A percentile compares a stretch with the other conserved stretches of the same genome.
Evolutionary conservation across 2,888 invertebrate species (phyloP).

Genomic region (Elegia similella): DNA sequence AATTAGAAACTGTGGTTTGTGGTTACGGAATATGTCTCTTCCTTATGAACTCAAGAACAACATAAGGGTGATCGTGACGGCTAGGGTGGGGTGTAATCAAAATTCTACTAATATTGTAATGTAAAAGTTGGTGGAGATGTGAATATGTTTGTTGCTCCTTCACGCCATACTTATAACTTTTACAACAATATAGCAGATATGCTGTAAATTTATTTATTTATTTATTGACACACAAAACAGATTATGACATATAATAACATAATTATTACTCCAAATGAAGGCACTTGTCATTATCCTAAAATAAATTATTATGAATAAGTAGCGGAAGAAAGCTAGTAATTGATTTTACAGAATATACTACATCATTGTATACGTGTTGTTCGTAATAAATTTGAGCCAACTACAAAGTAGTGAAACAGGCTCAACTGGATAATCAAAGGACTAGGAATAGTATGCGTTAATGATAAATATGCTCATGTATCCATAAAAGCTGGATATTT

Average conservation of each 20-base stretch:
- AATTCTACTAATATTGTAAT: neutral
- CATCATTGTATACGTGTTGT: too few relatives aligned
- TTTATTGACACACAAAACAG: too few relatives aligned
- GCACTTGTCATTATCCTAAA: too few relatives aligned
- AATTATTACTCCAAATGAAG: too few relatives aligned
- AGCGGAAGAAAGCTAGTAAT: too few relatives aligned
- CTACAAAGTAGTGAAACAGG: neutral
- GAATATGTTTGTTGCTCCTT: too few relatives aligned
- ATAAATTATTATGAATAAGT: too few relatives aligned
- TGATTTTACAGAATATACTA: too few relatives aligned
- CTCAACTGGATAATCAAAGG: neutral
- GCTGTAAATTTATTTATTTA: too few relatives aligned
- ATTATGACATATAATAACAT: too few relatives aligned
- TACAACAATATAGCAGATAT: too few relatives aligned
- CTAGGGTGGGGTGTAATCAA: neutral
- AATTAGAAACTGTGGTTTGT: conserved; percentile 23
- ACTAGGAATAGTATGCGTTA: conserved; percentile 10
- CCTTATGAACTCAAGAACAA: neutral
- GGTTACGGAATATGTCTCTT: neutral
- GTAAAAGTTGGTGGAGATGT: neutral
- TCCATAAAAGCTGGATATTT: conserved; percentile 26
- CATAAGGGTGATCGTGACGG: neutral
- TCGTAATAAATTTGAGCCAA: neutral
- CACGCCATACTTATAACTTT: too few relatives aligned
- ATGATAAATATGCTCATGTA: conserved; percentile 18